Conservation (phyloP, 2,888 invertebrate species). For the Lagria hirta region DNA sequence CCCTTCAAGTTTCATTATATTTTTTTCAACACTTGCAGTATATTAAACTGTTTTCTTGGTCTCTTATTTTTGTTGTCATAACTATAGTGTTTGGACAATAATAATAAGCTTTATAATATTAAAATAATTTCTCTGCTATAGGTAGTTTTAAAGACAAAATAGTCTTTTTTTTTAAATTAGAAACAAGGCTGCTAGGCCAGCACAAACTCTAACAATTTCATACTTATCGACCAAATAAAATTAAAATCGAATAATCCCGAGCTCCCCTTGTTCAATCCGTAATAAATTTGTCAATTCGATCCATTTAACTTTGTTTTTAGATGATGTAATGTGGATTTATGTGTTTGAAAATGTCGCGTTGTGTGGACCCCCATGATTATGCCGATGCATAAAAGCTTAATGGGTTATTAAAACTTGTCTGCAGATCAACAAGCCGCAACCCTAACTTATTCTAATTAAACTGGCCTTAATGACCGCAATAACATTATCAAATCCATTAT, state of each 20-base stretch:
- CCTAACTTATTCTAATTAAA: conserved; percentile 39
- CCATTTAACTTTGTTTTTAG: conserved; percentile 27
- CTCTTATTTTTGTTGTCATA: too few relatives aligned
- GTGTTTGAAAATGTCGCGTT: conserved; percentile 27
- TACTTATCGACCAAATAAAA: too few relatives aligned
- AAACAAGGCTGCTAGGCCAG: too few relatives aligned
- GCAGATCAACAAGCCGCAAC: conserved; percentile 38
- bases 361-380: conserved; percentile 22
- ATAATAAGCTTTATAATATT: too few relatives aligned
- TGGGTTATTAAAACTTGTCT: conserved; percentile 42
- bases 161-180: too few relatives aligned
- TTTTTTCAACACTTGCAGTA: too few relatives aligned
- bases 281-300: conserved; percentile 30
- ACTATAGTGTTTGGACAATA: too few relatives aligned
- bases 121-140: too few relatives aligned
- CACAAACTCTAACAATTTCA: too few relatives aligned
- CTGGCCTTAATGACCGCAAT: conserved; percentile 42
- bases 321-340: conserved; percentile 27
- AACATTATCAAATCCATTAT: conserved; percentile 44
- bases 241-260: conserved; percentile 22
- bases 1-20: too few relatives aligned
- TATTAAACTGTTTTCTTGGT: too few relatives aligned
- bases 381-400: conserved; percentile 32
- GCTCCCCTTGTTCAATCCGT: conserved; percentile 19
- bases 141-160: too few relatives aligned